phyloP scores from a whole-genome alignment of 2,113 vertebrate genomes.

The Nycticryphes semicollaris region DNA sequence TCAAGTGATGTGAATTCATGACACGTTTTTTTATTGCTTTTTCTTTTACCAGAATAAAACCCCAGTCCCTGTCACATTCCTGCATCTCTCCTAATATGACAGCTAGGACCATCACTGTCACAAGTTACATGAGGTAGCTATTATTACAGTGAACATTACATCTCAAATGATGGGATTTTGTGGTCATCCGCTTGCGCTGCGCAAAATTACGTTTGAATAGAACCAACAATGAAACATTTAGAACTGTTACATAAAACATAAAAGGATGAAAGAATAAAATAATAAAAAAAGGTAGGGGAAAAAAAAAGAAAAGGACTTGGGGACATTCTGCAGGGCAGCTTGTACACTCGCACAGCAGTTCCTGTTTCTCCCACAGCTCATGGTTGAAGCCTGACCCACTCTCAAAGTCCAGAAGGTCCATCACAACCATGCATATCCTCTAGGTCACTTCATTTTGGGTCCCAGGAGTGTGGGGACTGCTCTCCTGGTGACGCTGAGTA shows the following conservation, averaged over 20 bases:
- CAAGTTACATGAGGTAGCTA: neutral
- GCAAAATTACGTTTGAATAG: constrained; percentile 33
- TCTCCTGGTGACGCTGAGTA: neutral
- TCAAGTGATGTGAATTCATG: neutral
- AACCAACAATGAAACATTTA: constrained; percentile 31
- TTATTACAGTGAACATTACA: constrained; percentile 9
- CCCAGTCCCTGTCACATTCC: neutral
- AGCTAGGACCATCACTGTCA: constrained; percentile 38
- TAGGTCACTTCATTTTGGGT: neutral
- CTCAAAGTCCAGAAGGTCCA: neutral
- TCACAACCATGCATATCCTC: neutral
- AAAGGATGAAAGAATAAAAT: constrained; percentile 8
- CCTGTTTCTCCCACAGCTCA: neutral
- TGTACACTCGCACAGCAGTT: neutral
- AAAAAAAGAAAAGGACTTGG: neutral
- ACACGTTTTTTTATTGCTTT: neutral
- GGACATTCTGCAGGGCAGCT: neutral
- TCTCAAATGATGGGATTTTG: neutral
- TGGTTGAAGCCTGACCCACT: neutral
- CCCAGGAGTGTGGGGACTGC: neutral
- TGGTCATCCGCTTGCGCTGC: neutral
- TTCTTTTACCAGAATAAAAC: neutral
- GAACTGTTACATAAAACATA: neutral
- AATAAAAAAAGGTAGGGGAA: neutral
- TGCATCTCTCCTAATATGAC: neutral